These are phyloP conservation scores for Hydrolagus colliei DNA, from an alignment of 2,797 vertebrate genomes.

Conservation along the genomic window DNA sequence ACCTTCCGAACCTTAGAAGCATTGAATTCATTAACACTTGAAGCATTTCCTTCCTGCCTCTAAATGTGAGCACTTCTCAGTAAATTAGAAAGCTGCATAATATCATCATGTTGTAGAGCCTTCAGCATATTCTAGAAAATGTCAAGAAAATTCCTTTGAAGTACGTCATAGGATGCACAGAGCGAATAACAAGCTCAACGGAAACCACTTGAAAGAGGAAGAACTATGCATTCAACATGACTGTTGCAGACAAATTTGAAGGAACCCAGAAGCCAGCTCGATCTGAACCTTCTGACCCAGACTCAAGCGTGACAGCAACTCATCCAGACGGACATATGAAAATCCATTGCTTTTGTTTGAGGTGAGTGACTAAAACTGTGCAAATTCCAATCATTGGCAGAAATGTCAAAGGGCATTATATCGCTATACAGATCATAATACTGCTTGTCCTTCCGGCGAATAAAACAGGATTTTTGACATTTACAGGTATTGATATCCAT, in stretches of 20 bases:
- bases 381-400: neutral
- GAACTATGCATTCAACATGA: neutral
- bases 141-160: slow-evolving; percentile 16
- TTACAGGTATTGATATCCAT: neutral
- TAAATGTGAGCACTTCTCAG: neutral
- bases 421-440: neutral
- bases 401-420: neutral
- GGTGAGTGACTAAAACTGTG: neutral
- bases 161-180: neutral
- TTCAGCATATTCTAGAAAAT: neutral
- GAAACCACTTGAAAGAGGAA: neutral
- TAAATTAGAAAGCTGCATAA: neutral
- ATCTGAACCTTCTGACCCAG: neutral
- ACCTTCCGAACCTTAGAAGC: neutral
- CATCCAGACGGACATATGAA: neutral
- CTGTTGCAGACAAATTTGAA: neutral
- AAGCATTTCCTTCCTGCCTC: neutral
- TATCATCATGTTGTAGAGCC: neutral
- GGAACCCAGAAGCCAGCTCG: neutral
- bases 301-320: too few relatives aligned
- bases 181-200: neutral
- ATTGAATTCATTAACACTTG: neutral
- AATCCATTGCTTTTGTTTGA: neutral
- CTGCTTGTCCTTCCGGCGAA: neutral
- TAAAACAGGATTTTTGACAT: neutral